Percentiles rank a stretch among this genome's conserved stretches.
These are phyloP conservation scores for Condylura cristata DNA, from an alignment of 2,113 vertebrate species.

Conservation along the genomic window DNA sequence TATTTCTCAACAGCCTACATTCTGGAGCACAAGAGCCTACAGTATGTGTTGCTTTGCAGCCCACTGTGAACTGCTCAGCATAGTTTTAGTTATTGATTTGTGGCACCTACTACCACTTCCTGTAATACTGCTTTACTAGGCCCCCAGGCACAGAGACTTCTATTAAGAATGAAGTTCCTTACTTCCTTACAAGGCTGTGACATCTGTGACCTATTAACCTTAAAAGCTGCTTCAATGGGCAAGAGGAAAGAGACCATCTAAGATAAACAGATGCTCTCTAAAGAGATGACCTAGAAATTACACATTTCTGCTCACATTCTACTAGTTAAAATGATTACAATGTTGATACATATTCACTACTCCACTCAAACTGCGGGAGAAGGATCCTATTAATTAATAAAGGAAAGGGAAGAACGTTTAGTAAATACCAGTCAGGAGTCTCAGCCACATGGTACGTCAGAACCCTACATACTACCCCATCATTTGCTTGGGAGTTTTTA, in stretches of 20 bases:
- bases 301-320: background rate
- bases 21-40: background rate
- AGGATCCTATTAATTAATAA: background rate
- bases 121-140: background rate
- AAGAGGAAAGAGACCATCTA: background rate
- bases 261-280: background rate
- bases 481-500: background rate
- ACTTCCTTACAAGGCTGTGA: background rate
- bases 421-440: background rate
- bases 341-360: background rate
- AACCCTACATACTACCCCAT: background rate
- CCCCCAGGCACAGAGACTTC: background rate
- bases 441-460: background rate
- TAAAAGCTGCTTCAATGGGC: background rate
- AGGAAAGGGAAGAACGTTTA: background rate
- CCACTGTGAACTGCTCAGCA: background rate
- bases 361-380: background rate
- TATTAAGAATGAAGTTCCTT: background rate
- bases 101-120: background rate
- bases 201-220: background rate
- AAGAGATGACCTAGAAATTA: background rate
- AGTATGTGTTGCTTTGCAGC: background rate
- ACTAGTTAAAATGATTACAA: slow-evolving; percentile 22
- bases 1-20: background rate
- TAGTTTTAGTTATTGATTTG: background rate